A percentile compares a stretch with the other conserved stretches of the same genome.
These are phyloP conservation scores for Muraenolepis orangiensis DNA, from an alignment of 2,797 vertebrate species.

Conservation along the genomic window DNA sequence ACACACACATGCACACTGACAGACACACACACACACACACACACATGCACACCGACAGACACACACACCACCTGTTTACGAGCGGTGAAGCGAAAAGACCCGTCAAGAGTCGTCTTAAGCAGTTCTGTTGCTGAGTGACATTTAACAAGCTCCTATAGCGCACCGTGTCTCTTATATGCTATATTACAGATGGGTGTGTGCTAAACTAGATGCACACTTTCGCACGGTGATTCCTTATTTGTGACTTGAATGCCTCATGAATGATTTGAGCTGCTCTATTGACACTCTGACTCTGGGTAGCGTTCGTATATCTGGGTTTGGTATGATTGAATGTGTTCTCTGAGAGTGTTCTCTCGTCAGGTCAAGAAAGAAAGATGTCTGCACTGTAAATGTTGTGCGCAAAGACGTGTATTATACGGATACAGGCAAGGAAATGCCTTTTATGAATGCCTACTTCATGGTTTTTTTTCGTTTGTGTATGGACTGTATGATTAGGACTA, in stretches of 20 bases:
- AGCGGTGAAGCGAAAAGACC: background rate
- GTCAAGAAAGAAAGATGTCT: background rate
- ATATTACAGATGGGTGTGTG: background rate
- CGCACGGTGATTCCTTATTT: background rate
- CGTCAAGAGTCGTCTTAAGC: background rate
- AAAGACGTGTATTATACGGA: too few relatives aligned
- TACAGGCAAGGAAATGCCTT: background rate
- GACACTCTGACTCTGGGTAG: too few relatives aligned
- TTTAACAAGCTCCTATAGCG: background rate
- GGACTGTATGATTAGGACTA: background rate
- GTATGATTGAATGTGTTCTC: background rate
- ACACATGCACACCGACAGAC: background rate
- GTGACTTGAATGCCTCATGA: background rate
- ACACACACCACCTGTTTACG: background rate
- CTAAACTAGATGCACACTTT: background rate
- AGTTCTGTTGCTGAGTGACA: background rate
- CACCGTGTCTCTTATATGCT: background rate
- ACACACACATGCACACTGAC: too few relatives aligned
- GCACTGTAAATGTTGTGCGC: background rate
- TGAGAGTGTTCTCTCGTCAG: too few relatives aligned
- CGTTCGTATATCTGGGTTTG: background rate
- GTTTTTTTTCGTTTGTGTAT: background rate
- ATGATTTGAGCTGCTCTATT: background rate
- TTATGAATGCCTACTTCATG: background rate
- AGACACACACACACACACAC: too few relatives aligned